A percentile compares a stretch with the other conserved stretches of the same genome.
Conservation (phyloP, 30 jellyfish, hydroid and myxozoan genomes). For the Morbakka virulenta region DNA sequence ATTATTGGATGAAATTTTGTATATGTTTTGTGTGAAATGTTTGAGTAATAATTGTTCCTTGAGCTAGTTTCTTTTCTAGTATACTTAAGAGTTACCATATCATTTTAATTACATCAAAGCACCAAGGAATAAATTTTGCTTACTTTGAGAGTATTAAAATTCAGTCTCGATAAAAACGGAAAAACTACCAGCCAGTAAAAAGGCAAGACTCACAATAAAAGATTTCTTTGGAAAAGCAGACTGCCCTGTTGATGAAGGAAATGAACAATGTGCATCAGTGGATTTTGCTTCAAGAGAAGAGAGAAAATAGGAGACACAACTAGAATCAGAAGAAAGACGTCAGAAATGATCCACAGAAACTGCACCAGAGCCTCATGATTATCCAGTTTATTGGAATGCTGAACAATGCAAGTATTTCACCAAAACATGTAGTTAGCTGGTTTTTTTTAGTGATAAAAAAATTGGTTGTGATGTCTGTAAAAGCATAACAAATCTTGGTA, state of each 20-base stretch:
- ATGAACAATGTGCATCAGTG: too few relatives aligned
- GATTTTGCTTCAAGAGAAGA: too few relatives aligned
- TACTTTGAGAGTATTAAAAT: too few relatives aligned
- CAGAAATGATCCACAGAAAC: background rate
- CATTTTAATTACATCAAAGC: too few relatives aligned
- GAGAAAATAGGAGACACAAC: background rate
- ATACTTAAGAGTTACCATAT: too few relatives aligned
- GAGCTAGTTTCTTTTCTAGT: too few relatives aligned
- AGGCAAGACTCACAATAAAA: conserved; percentile 10
- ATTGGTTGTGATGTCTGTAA: background rate
- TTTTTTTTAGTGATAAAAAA: too few relatives aligned
- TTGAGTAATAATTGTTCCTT: background rate
- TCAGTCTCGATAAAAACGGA: too few relatives aligned
- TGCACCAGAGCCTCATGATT: conserved; percentile 1
- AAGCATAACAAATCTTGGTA: background rate
- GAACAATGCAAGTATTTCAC: conserved; percentile 22
- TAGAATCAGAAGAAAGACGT: background rate
- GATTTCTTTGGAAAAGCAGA: conserved; percentile 9
- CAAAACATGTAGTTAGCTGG: conserved; percentile 15
- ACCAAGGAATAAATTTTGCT: too few relatives aligned
- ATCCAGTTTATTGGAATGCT: conserved; percentile 20
- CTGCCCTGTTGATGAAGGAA: too few relatives aligned
- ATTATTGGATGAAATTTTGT: background rate
- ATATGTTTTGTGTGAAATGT: background rate
- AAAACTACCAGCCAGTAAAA: too few relatives aligned